Percentiles rank a stretch among this genome's conserved stretches.
These are phyloP conservation scores for Acanthurus leucopareius DNA, from an alignment of 2,797 vertebrate genomes.

Conservation along the genomic window DNA sequence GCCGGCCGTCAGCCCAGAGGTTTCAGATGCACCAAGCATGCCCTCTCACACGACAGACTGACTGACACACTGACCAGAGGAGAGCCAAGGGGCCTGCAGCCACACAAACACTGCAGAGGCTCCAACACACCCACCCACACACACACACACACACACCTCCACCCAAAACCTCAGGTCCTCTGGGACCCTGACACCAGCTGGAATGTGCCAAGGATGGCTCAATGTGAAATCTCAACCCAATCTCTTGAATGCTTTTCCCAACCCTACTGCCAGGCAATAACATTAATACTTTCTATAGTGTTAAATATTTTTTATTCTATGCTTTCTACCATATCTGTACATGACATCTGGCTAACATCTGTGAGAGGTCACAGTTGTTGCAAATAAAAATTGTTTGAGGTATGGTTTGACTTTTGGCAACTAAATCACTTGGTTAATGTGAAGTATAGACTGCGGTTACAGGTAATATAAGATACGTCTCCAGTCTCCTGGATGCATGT, in stretches of 20 bases:
- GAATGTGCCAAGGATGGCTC: slow-evolving; percentile 36
- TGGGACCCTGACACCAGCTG: slow-evolving; percentile 38
- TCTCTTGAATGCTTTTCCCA: slow-evolving; percentile 4
- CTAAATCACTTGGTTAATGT: not conserved
- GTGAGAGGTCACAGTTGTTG: not conserved
- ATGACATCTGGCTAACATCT: not conserved
- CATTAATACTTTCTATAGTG: not conserved
- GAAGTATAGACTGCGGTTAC: not conserved
- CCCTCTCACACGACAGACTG: slow-evolving; percentile 67
- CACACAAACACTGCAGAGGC: slow-evolving; percentile 21
- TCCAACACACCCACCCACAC: slow-evolving; percentile 22
- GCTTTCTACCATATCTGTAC: not conserved
- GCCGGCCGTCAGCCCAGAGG: slow-evolving; percentile 65
- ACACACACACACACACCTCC: slow-evolving; percentile 22
- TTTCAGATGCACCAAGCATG: slow-evolving; percentile 72
- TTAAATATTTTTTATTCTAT: not conserved
- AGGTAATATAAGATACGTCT: too few species aligned
- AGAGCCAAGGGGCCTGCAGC: slow-evolving; percentile 47
- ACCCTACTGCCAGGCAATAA: not conserved
- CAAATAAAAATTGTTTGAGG: not conserved
- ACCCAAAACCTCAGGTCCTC: slow-evolving; percentile 31
- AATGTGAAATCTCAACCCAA: slow-evolving; percentile 25
- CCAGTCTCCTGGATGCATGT: not conserved
- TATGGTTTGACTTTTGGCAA: not conserved
- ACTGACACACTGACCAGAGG: slow-evolving; percentile 69